A percentile compares a stretch with the other conserved stretches of the same genome.
phyloP scores from a whole-genome alignment of 1,140 invertebrate species.

The Bombus breviceps region DNA sequence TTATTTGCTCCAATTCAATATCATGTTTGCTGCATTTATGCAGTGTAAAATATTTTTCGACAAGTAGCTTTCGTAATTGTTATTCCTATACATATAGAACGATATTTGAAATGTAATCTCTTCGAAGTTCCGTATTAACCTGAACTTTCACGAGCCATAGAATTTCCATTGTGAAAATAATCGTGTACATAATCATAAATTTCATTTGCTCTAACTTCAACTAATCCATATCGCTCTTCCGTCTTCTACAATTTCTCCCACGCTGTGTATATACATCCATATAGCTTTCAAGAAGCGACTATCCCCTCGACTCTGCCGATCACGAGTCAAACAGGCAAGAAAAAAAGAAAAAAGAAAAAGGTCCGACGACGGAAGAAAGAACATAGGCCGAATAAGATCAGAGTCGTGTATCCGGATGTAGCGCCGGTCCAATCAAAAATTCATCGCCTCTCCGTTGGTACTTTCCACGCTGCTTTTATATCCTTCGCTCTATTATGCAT shows the following conservation, averaged over 20 bases:
- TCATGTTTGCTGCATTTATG: too few species aligned
- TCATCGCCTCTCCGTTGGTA: constrained; percentile 30
- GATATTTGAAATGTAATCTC: too few species aligned
- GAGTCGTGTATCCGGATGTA: constrained; percentile 2
- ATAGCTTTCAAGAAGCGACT: neutral
- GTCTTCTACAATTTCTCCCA: neutral
- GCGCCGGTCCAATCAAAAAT: constrained; percentile 49
- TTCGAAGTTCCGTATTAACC: too few species aligned
- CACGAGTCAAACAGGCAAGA: neutral
- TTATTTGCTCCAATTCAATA: too few species aligned
- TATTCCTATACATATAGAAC: too few species aligned
- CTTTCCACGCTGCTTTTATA: constrained; percentile 54
- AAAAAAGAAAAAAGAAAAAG: neutral
- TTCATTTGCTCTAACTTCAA: neutral
- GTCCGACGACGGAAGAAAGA: neutral
- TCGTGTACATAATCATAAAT: neutral
- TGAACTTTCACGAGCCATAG: too few species aligned
- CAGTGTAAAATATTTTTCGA: too few species aligned
- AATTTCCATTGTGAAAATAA: too few species aligned
- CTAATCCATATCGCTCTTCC: too few species aligned
- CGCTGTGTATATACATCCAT: neutral
- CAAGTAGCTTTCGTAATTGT: too few species aligned
- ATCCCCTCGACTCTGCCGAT: too few species aligned
- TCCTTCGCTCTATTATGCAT: constrained; percentile 51
- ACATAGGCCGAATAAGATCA: constrained; percentile 30